phyloP scores from a whole-genome alignment of 1,140 invertebrate genomes.

The Cydia fagiglandana region DNA sequence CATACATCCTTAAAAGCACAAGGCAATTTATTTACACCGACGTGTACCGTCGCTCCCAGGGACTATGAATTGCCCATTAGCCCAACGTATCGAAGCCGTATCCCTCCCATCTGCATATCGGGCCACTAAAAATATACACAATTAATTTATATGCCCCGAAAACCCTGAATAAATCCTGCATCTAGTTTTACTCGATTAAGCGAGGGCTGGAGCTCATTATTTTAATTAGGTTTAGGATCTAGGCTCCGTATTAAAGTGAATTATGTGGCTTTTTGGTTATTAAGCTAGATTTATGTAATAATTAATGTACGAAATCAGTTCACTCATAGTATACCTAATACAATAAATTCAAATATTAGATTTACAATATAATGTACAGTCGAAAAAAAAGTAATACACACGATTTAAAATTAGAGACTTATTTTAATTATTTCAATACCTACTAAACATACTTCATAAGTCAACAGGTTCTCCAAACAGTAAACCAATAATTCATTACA shows the following conservation, averaged over 20 bases:
- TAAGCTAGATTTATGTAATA: not conserved
- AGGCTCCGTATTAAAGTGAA: constrained; percentile 8
- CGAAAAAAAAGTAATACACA: too few species aligned
- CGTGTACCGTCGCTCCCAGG: not conserved
- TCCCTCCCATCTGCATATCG: constrained; percentile 18
- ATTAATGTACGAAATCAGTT: not conserved
- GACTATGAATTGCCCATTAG: constrained; percentile 28
- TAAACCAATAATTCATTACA: too few species aligned
- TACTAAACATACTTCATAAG: too few species aligned
- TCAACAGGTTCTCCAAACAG: too few species aligned
- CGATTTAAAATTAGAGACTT: too few species aligned
- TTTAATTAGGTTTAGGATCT: not conserved
- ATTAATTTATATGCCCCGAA: constrained; percentile 25
- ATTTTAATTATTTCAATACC: too few species aligned
- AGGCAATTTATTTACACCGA: not conserved
- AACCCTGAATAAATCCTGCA: constrained; percentile 20
- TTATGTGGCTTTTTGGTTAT: not conserved
- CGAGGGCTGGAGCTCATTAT: not conserved
- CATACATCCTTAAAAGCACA: not conserved
- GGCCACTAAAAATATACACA: constrained; percentile 26
- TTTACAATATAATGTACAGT: too few species aligned
- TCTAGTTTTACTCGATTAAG: constrained; percentile 5
- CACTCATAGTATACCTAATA: too few species aligned
- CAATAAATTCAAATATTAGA: too few species aligned
- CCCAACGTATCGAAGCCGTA: constrained; percentile 10